Base-by-base conservation (phyloP, 2,113 vertebrate species). In the Cinclus cinclus region DNA sequence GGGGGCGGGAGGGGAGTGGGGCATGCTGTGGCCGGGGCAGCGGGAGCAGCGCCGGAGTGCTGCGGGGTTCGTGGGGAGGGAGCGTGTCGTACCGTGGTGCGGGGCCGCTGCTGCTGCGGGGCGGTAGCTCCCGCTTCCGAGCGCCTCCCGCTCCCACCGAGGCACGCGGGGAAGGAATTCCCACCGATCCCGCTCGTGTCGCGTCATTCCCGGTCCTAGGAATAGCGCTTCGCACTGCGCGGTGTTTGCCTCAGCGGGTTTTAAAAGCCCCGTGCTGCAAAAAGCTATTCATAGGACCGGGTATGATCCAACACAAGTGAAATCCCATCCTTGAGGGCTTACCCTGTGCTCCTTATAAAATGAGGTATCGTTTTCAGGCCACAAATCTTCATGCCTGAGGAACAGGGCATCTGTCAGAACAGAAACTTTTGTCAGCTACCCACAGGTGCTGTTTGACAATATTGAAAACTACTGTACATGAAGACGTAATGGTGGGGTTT, bases 331-430 rank as follows among this genome's bases (percentile, higher is more conserved):
- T 10, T 1, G 4, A 27, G 53, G 65, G n/a, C 47, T 53, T 22
- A 1, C 3, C 1, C 8, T 20, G 50, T 7, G 24, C 42, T 52
- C 27, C 10, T 13, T 37, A 0, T 16, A 7, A 23, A 49, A 11
- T 0, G 12, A 21, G 25, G 7, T 10, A 41, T 7, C 3, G 30
- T 64, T 71, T 41, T 60, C 14, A 14, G 59, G 55, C n/a, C 13
- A 1, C 28, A 11, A 1, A 9, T 41, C 41, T 27, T 39, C 11
- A 0, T 33, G 55, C 22, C n/a, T 12, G 35, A 23, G 10, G 77
- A 41, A 49, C 23, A 4, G 1, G 31, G 53, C 16, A 1, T 44
- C 28, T 58, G 6, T 13, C 52, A 74, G 62, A 28, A 39, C 6
- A 28, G 49, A 64, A 89, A 73, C 65, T 88, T 80, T 10, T 30